Percentiles rank a stretch among this genome's conserved stretches.
phyloP scores from a whole-genome alignment of 2,888 invertebrate genomes.

The Chymomyza fuscimana region DNA sequence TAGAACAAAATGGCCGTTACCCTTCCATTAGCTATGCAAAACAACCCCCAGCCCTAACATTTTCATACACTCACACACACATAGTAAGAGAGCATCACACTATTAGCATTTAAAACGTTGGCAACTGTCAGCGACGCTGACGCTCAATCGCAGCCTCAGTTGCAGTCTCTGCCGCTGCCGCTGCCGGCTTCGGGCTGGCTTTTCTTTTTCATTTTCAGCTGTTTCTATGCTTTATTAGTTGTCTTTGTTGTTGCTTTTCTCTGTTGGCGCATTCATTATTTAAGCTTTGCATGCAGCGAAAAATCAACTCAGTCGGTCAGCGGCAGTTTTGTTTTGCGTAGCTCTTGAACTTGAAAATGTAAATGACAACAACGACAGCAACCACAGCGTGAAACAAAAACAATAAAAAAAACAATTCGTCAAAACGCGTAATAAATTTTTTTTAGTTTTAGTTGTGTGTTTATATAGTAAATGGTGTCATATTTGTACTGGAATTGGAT shows the following conservation, averaged over 20 bases:
- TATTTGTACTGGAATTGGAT: not conserved
- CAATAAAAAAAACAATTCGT: constrained; percentile 12
- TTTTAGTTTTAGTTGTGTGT: not conserved
- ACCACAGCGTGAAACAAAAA: constrained; percentile 10
- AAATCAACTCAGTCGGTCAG: constrained; percentile 66
- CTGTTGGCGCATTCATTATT: constrained; percentile 40
- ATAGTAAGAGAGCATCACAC: not conserved
- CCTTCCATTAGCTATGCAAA: not conserved
- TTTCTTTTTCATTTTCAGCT: constrained; percentile 36
- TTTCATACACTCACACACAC: not conserved
- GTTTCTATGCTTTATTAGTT: not conserved
- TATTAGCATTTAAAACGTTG: not conserved
- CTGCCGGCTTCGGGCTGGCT: constrained; percentile 1
- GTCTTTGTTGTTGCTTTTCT: not conserved
- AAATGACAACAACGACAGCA: constrained; percentile 6
- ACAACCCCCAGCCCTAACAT: not conserved
- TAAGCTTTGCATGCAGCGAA: constrained; percentile 58
- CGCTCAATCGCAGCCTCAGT: constrained; percentile 3
- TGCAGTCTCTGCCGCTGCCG: constrained; percentile 3
- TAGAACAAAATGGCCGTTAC: not conserved
- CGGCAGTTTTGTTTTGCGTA: constrained; percentile 50
- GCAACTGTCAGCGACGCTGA: constrained; percentile 4
- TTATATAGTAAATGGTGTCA: not conserved
- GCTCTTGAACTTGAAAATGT: constrained; percentile 55
- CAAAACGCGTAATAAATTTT: constrained; percentile 9